Evolutionary conservation across 2,797 vertebrate species (phyloP), one percentile per base, ranked within the genome.

Genomic region (Sebastes elongatus): DNA sequence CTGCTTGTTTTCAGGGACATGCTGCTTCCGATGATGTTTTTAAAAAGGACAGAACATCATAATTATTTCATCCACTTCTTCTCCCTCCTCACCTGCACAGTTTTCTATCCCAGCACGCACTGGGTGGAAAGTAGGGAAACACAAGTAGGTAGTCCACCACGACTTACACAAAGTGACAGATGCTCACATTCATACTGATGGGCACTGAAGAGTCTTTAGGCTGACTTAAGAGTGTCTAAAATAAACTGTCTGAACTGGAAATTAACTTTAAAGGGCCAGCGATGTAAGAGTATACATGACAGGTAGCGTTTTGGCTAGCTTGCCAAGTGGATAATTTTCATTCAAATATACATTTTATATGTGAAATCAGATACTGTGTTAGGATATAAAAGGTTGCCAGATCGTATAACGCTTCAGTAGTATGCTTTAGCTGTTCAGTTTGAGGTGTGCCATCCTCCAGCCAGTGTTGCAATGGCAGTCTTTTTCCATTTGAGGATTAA

Each of bases 21-120:
- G 57, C 30, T 53, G 67, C 75, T 38, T 35, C 52, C 14, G 13
- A 14, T 56, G 22, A 53, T 57, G 63, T 62, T 78, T 74, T 82
- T 76, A 67, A 85, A 80, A 49, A 64, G 61, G 59, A 76, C 56
- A 30, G 62, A 80, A 33, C 20, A 76, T 80, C 64, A 77, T 89
- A 11, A 76, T 79, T 84, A 80, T 87, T 91, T 91, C 6, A 84
- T 75, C 70, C 28, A 72, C 74, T 56, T 79, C 57, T 63, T 74
- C 25, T 46, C 11, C 30, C 23, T 53, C 23, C 25, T 46, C 62
- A 84, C 78, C 42, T 38, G 71, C 75, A 71, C 71, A 42, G 28
- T 57, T 72, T 80, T 67, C 49, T 49, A 42, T 77, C 63, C 55
- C 60, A 57, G 71, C 55, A 56, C 0, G 14, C 59, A 27, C n/a